Base-by-base conservation (phyloP, 2,797 vertebrate species). In the Heteromormyrus szaboi region DNA sequence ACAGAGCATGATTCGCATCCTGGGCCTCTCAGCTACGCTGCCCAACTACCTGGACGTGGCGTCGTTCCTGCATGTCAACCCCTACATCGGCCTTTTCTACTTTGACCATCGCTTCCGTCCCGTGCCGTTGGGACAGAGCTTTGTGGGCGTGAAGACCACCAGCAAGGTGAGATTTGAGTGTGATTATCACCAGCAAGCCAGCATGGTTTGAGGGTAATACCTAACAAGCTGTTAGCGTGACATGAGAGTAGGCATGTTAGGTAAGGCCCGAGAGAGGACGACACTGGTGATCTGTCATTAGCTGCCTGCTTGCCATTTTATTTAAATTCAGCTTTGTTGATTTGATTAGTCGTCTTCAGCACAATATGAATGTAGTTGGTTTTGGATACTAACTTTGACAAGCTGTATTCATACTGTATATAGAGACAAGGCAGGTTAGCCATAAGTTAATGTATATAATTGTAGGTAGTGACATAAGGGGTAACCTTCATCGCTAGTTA, bases 1-100 rank as follows among this genome's bases (percentile, higher is more conserved):
- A 1, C 98, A 99, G 93, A 99, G 98, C 88, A 99, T 99, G 99
- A 99, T 99, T 91, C 94, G 99, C 88, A 99, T 99, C 93, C 96
- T 99, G 91, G 99, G 99, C 7, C 97, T 99, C 3, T 99, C 99
- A 68, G 98, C 99, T 65, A 99, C 98, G 0, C 95, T 99, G 91
- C 98, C 99, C 59, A 99, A 99, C 95, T 99, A 98, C 85, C 96
- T 99, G 44, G 99, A 99, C 76, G 98, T 99, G 90, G 97, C 97
- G 51, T 91, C 96, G 0, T 99, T 99, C 95, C 95, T 99, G 1
- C 98, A 99, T 0, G 98, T 99, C 90, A 99, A 99, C 94, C 99
- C 98, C 48, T 98, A 90, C 76, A 99, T 99, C 81, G 99, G 98
- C 88, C 97, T 99, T 2, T 99, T 99, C 93, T 99, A 96, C 95